Evolutionary conservation across 2,113 vertebrate genomes (phyloP).

Genomic region (Etheostoma cragini): DNA sequence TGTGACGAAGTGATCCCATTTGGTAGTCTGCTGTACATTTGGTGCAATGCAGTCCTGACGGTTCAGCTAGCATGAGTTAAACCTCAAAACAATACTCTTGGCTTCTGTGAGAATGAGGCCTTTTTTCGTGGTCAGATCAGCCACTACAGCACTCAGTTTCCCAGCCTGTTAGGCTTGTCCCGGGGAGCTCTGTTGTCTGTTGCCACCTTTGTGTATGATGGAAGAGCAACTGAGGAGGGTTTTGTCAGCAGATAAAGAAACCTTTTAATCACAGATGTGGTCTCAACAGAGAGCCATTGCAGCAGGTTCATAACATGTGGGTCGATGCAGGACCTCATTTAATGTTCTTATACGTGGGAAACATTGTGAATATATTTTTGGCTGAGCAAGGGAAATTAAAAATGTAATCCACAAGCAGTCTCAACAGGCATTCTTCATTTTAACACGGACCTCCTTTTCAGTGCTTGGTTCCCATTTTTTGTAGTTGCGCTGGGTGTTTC

Average conservation of each 20-base stretch:
- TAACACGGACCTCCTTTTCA: slow-evolving; percentile 23
- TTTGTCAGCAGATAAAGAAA: slow-evolving; percentile 68
- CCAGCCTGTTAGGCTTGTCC: slow-evolving; percentile 61
- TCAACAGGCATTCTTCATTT: slow-evolving; percentile 40
- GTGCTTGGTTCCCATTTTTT: slow-evolving; percentile 45
- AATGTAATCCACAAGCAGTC: slow-evolving; percentile 61
- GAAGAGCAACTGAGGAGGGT: slow-evolving; percentile 54
- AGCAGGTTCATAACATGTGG: slow-evolving; percentile 73
- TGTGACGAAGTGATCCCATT: slow-evolving; percentile 53
- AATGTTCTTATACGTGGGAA: slow-evolving; percentile 74
- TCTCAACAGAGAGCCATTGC: slow-evolving; percentile 57
- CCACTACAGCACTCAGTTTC: slow-evolving; percentile 48
- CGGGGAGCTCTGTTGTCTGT: slow-evolving; percentile 58
- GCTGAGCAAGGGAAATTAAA: slow-evolving; percentile 69
- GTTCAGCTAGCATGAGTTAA: slow-evolving; percentile 44
- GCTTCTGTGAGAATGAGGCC: slow-evolving; percentile 49
- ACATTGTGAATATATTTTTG: slow-evolving; percentile 53
- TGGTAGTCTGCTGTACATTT: slow-evolving; percentile 29
- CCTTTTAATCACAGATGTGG: slow-evolving; percentile 79
- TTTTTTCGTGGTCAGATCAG: slow-evolving; percentile 65
- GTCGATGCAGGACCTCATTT: slow-evolving; percentile 64
- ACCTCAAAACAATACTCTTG: slow-evolving; percentile 62
- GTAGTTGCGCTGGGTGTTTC: slow-evolving; percentile 10
- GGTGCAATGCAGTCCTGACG: slow-evolving; percentile 16
- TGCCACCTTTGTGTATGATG: slow-evolving; percentile 34